Evolutionary conservation across 2,888 invertebrate species (phyloP).

Genomic region (Caenorhabditis macrosperma): DNA sequence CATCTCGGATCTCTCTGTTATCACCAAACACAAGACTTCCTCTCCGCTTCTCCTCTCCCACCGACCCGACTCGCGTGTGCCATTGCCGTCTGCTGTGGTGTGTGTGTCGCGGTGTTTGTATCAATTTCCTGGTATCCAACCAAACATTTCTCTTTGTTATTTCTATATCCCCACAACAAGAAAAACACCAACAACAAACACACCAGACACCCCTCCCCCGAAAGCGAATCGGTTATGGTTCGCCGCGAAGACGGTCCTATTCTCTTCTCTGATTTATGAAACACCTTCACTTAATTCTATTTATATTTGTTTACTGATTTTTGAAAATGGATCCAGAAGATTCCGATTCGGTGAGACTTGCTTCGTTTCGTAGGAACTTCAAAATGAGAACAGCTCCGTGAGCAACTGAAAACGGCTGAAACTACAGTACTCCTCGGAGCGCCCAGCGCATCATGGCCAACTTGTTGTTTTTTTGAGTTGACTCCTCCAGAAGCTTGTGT

Average conservation of each 20-base stretch:
- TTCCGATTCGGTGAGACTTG: conserved; percentile 46
- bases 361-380: background rate
- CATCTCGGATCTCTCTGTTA: conserved; percentile 41
- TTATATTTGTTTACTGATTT: conserved; percentile 20
- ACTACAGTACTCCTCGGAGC: too few species aligned
- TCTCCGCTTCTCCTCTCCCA: conserved; percentile 28
- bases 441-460: conserved; percentile 31
- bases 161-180: background rate
- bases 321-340: conserved; percentile 33
- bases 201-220: conserved; percentile 8
- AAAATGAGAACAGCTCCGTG: background rate
- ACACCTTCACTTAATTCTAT: background rate
- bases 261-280: conserved; percentile 33
- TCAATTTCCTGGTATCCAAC: conserved; percentile 53
- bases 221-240: conserved; percentile 18
- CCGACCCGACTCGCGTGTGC: conserved; percentile 40
- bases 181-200: background rate
- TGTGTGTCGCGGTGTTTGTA: conserved; percentile 47
- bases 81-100: conserved; percentile 34
- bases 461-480: conserved; percentile 47
- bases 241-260: background rate
- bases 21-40: conserved; percentile 19
- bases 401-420: too few species aligned
- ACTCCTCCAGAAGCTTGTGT: conserved; percentile 19
- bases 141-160: conserved; percentile 30